Evolutionary conservation across 2,797 vertebrate species (phyloP).

Genomic region (Characodon lateralis): DNA sequence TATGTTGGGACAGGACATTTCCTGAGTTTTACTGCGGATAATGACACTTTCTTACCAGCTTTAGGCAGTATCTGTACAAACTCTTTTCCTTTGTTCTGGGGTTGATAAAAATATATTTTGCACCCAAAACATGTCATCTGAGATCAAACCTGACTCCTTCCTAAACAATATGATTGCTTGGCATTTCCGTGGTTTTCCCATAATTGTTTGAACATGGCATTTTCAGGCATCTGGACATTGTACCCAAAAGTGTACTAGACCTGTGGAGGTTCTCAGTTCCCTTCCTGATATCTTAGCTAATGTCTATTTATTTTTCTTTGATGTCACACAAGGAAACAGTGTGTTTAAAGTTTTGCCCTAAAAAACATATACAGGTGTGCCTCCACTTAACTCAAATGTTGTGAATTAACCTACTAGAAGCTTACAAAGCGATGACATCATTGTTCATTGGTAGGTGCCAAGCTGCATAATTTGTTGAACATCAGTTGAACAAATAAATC

Average conservation of each 20-base stretch:
- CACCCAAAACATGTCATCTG: background rate
- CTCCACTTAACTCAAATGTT: background rate
- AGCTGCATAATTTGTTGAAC: background rate
- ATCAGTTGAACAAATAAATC: background rate
- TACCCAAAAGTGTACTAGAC: background rate
- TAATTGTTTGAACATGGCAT: background rate
- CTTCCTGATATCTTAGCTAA: background rate
- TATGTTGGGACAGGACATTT: too few species aligned
- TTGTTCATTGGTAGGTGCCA: background rate
- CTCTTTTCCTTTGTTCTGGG: background rate
- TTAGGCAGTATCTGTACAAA: background rate
- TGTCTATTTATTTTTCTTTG: background rate
- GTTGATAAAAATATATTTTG: background rate
- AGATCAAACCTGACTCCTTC: background rate
- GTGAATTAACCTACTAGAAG: background rate
- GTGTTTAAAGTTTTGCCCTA: background rate
- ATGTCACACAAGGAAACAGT: background rate
- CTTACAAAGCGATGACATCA: background rate
- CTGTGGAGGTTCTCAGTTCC: background rate
- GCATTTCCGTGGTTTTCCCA: background rate
- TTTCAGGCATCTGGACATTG: background rate
- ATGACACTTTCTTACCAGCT: background rate
- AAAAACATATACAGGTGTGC: background rate
- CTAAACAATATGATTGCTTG: background rate
- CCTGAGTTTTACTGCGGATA: background rate